Conservation (phyloP, 2,888 invertebrate species). For the Macrophya annulata region DNA sequence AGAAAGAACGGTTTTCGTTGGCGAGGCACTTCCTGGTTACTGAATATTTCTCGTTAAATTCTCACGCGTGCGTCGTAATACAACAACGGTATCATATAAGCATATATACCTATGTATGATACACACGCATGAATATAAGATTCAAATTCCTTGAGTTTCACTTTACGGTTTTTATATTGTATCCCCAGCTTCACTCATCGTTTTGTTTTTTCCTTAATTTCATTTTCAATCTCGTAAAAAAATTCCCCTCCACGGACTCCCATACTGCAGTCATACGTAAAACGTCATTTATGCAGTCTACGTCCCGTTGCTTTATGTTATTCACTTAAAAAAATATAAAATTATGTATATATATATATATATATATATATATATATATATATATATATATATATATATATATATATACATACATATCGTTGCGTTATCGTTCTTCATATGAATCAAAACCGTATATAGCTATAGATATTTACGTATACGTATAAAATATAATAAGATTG, state of each 20-base stretch:
- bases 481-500: neutral
- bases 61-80: constrained; percentile 35
- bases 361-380: neutral
- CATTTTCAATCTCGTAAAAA: neutral
- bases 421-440: neutral
- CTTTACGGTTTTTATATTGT: neutral
- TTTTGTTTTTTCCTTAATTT: neutral
- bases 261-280: neutral
- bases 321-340: neutral
- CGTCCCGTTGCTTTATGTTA: neutral
- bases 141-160: neutral
- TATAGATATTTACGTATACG: neutral
- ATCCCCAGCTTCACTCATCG: neutral
- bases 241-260: neutral
- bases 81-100: constrained; percentile 34
- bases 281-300: neutral
- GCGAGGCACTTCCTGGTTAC: constrained; percentile 22
- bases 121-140: constrained; percentile 9
- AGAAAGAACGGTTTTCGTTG: constrained; percentile 20
- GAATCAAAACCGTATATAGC: neutral
- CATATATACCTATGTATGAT: neutral
- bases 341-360: neutral
- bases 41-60: constrained; percentile 41
- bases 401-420: no score
- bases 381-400: neutral